phyloP scores from a whole-genome alignment of 2,113 vertebrate species.

The Globicephala melas region DNA sequence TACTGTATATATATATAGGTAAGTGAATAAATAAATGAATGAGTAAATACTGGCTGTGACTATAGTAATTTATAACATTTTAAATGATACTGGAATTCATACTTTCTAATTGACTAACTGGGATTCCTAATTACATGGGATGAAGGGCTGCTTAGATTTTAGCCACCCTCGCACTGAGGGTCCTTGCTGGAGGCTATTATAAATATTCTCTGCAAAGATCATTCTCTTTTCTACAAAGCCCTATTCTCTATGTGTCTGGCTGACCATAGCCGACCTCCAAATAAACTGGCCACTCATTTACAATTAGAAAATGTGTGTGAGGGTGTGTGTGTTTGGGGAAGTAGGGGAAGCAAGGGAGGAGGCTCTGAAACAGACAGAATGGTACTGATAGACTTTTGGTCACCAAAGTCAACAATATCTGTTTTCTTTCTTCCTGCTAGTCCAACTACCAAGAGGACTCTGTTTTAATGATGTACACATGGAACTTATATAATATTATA shows the following conservation, averaged over 20 bases:
- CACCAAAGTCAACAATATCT: slow-evolving; percentile 46
- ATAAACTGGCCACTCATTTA: not conserved
- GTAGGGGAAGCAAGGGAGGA: not conserved
- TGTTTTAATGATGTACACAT: not conserved
- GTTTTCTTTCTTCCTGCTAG: not conserved
- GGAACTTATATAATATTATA: not conserved
- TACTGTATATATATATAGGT: not conserved
- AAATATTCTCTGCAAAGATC: not conserved
- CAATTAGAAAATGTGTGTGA: not conserved
- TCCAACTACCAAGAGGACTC: not conserved
- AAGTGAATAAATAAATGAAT: not conserved
- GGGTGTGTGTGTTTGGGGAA: too few relatives aligned
- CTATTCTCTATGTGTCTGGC: not conserved
- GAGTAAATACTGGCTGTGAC: not conserved
- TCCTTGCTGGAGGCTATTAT: not conserved
- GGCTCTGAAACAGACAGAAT: not conserved
- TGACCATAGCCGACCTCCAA: not conserved
- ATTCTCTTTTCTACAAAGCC: not conserved
- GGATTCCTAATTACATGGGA: not conserved
- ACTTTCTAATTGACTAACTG: not conserved
- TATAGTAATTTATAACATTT: not conserved
- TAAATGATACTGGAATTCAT: not conserved
- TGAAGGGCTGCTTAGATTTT: not conserved
- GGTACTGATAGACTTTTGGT: slow-evolving; percentile 1
- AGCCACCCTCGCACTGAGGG: not conserved